Conservation (phyloP, 2,888 invertebrate genomes). For the Ochropleura leucogaster region DNA sequence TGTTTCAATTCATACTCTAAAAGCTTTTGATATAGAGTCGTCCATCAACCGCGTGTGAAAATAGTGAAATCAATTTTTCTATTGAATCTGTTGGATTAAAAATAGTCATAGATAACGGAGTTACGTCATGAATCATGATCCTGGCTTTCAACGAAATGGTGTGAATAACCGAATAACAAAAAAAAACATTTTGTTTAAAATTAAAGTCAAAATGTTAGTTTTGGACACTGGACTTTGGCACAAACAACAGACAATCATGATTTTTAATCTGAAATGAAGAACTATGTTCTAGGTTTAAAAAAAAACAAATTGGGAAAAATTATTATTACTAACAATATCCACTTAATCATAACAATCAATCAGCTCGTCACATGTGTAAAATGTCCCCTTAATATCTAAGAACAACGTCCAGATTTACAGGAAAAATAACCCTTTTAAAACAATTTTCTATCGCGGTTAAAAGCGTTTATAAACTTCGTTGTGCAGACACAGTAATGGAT, state of each 20-base stretch:
- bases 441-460: constrained; percentile 32
- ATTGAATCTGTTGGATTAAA: constrained; percentile 36
- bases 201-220: constrained; percentile 1
- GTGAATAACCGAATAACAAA: constrained; percentile 26
- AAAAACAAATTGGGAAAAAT: background rate
- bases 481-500: constrained; percentile 71
- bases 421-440: constrained; percentile 31
- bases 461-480: constrained; percentile 64
- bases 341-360: background rate
- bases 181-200: constrained; percentile 1
- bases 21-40: constrained; percentile 23
- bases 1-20: constrained; percentile 15
- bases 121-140: constrained; percentile 34
- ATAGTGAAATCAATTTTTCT: constrained; percentile 25
- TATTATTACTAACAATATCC: background rate
- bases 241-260: constrained; percentile 11
- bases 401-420: constrained; percentile 22
- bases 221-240: background rate
- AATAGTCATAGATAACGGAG: constrained; percentile 46
- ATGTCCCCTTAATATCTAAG: background rate
- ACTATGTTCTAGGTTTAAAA: background rate
- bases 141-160: constrained; percentile 21
- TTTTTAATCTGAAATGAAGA: background rate
- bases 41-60: constrained; percentile 32
- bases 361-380: background rate